Evolutionary conservation across 1,140 invertebrate species (phyloP), one percentile per base, ranked within the genome.

Genomic region (Caerostris darwini): DNA sequence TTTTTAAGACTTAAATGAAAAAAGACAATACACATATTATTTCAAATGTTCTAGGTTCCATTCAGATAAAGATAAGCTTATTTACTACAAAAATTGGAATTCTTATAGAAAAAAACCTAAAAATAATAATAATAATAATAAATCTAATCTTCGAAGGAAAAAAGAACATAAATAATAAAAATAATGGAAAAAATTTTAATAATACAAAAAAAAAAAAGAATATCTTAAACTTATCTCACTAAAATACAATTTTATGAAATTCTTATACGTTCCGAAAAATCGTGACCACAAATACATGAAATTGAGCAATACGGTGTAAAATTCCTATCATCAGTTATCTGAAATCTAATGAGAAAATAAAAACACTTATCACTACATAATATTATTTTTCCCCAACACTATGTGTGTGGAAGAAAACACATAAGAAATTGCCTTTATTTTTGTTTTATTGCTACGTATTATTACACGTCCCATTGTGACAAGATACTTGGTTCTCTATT

Each of bases 271-370:
- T 58, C 57, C 34, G 82, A 57, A 83, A 64, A 92, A 7, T 54
- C 90, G 90, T 92, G 90, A 92, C 77, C 59, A 8, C 19, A 92
- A 34, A 67, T 34, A 89, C 50, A 90, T 53, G 57, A 83, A 85
- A 85, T 92, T 85, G 61, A 50, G 53, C 53, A 67, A 91, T 91
- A 14, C 17, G 34, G n/a, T 12, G 50, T 17, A n/a, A 92, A 85
- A 92, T 85, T 67, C 54, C 77, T 92, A 92, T 92, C 90, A 92
- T 92, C 90, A 85, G 50, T 92, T 59, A 83, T 69, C n/a, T 83
- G 34, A 61, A 53, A 81, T 81, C 69, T 90, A 90, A 90, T 56
- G 89, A 90, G 89, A 90, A 90, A 90, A 90, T 90, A 90, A 92
- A 92, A 85, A 85, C 67, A 85, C 82, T 61, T 92, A 83, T 91